These are phyloP conservation scores for Podocnemis expansa DNA, from an alignment of 2,113 vertebrate species.

Conservation along the genomic window DNA sequence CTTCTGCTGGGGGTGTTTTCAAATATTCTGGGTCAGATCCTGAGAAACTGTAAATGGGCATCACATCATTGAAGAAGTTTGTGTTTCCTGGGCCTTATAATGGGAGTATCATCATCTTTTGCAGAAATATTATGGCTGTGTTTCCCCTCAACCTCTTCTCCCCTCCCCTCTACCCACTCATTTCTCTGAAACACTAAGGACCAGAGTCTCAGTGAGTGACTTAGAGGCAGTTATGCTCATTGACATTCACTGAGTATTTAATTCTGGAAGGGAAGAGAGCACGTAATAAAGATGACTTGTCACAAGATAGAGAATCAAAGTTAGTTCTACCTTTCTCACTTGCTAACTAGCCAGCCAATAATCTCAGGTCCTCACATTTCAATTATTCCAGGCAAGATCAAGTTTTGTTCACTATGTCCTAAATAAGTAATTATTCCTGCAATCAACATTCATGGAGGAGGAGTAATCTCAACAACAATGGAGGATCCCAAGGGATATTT, in stretches of 20 bases:
- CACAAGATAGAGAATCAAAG: background rate
- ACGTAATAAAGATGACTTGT: background rate
- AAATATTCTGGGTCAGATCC: background rate
- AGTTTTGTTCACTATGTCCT: background rate
- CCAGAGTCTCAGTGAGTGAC: background rate
- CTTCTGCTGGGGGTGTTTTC: background rate
- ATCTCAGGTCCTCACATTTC: background rate
- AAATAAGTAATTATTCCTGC: background rate
- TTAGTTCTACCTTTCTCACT: accelerated
- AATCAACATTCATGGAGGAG: background rate
- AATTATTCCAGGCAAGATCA: background rate
- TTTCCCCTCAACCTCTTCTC: background rate
- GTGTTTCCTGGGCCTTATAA: background rate
- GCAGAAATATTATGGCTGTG: background rate
- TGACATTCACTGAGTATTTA: background rate
- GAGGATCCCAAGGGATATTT: no score
- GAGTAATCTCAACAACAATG: no score
- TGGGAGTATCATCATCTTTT: background rate
- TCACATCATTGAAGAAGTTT: background rate
- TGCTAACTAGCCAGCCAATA: background rate
- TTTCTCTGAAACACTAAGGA: background rate
- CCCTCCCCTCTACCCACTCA: background rate
- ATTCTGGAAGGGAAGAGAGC: background rate
- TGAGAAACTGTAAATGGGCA: background rate
- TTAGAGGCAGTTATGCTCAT: background rate